Evolutionary conservation across 2,888 invertebrate genomes (phyloP).

Genomic region (Ochlodes sylvanus): DNA sequence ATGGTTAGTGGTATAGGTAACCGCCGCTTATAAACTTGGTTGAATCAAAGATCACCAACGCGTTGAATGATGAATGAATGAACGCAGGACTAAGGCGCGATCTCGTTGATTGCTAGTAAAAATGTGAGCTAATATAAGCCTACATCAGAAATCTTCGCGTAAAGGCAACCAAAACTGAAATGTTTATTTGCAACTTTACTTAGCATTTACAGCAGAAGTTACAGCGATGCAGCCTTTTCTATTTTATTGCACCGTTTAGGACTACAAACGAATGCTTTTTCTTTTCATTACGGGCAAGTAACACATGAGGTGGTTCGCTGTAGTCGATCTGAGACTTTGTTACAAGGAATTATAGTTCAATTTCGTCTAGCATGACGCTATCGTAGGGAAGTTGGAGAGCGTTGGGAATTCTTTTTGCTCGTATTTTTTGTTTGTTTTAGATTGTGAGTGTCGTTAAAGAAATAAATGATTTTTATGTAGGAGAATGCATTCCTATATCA

Average conservation of each 20-base stretch:
- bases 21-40: too few relatives aligned
- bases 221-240: slow-evolving; percentile 24
- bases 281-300: slow-evolving; percentile 19
- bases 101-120: too few relatives aligned
- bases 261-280: slow-evolving; percentile 23
- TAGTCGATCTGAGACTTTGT: background rate
- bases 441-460: background rate
- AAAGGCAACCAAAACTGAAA: slow-evolving; percentile 4
- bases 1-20: too few relatives aligned
- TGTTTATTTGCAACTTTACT: slow-evolving; percentile 20
- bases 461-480: background rate
- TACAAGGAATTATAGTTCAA: background rate
- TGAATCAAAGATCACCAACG: too few relatives aligned
- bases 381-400: background rate
- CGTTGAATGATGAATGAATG: too few relatives aligned
- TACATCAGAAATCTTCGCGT: background rate
- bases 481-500: background rate
- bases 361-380: background rate
- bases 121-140: too few relatives aligned
- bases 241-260: slow-evolving; percentile 33
- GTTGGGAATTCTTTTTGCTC: background rate
- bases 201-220: slow-evolving; percentile 25
- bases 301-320: background rate
- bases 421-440: slow-evolving; percentile 4
- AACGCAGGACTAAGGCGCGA: too few relatives aligned